Evolutionary conservation across 2,113 vertebrate species (phyloP).

Genomic region (Oncorhynchus clarkii): DNA sequence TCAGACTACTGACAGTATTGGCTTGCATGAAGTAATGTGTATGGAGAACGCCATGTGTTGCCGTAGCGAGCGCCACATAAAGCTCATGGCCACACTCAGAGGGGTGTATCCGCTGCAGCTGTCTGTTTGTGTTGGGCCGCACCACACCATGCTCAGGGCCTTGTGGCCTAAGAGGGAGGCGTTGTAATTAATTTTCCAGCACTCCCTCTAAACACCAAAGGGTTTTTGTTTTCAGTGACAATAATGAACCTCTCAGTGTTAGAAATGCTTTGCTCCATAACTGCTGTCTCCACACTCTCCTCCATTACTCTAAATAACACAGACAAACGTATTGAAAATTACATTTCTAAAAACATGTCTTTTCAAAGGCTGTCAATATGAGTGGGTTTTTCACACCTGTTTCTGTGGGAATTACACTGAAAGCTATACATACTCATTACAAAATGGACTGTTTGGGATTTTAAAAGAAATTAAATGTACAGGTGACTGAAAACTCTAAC

Average conservation of each 20-base stretch:
- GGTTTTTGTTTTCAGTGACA: conserved; percentile 50
- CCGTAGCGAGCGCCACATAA: too few relatives aligned
- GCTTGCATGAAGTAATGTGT: too few relatives aligned
- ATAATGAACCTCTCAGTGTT: conserved; percentile 57
- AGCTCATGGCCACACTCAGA: not conserved
- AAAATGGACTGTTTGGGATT: not conserved
- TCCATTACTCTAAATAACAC: conserved; percentile 53
- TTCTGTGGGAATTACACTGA: too few relatives aligned
- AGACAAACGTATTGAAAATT: conserved; percentile 24
- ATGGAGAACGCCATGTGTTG: too few relatives aligned
- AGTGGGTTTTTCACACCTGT: too few relatives aligned
- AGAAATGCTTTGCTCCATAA: conserved; percentile 54
- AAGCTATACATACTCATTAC: not conserved
- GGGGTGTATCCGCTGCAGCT: not conserved
- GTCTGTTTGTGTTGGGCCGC: conserved; percentile 5
- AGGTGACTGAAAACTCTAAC: not conserved
- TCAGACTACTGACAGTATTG: too few relatives aligned
- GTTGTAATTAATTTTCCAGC: conserved; percentile 45
- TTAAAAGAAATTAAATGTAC: not conserved
- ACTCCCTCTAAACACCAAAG: conserved; percentile 51
- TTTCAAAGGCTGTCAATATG: too few relatives aligned
- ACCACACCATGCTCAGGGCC: conserved; percentile 27
- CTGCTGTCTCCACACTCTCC: conserved; percentile 39
- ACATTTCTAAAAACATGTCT: conserved; percentile 32
- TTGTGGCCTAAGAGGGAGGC: conserved; percentile 37